phyloP scores from a whole-genome alignment of 2,113 vertebrate genomes.

The Ahaetulla prasina region DNA sequence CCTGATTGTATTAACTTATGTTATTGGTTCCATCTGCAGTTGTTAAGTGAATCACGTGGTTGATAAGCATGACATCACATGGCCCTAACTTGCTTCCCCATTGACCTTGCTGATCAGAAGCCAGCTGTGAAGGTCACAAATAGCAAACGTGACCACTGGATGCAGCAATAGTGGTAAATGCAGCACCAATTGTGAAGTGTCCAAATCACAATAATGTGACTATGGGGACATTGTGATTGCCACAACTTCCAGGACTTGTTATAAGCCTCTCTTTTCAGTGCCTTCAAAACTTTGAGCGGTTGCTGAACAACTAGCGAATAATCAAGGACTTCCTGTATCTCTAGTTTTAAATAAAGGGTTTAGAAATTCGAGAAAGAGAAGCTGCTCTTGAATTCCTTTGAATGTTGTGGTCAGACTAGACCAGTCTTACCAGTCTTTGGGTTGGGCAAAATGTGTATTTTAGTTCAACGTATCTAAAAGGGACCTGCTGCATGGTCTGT shows the following conservation, averaged over 20 bases:
- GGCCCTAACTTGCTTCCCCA: neutral
- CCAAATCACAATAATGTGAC: neutral
- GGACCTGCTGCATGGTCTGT: neutral
- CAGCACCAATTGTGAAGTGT: neutral
- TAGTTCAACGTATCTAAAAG: neutral
- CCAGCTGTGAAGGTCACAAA: neutral
- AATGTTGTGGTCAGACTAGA: neutral
- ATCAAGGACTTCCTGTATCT: neutral
- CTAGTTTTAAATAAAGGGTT: neutral
- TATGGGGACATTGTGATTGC: neutral
- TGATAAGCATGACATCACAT: neutral
- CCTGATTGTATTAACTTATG: neutral
- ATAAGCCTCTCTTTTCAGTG: neutral
- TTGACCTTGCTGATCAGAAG: neutral
- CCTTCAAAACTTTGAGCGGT: neutral
- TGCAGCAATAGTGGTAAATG: neutral
- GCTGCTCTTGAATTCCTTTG: neutral
- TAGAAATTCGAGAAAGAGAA: neutral
- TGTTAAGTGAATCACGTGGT: neutral
- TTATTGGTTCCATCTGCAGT: neutral
- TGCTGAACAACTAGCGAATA: neutral
- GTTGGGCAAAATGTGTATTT: neutral
- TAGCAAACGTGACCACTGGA: neutral
- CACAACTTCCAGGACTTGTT: neutral
- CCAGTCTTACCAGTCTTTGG: neutral